A percentile compares a stretch with the other conserved stretches of the same genome.
Conservation (phyloP, 2,797 vertebrate species). For the Anolis apletophallus region DNA sequence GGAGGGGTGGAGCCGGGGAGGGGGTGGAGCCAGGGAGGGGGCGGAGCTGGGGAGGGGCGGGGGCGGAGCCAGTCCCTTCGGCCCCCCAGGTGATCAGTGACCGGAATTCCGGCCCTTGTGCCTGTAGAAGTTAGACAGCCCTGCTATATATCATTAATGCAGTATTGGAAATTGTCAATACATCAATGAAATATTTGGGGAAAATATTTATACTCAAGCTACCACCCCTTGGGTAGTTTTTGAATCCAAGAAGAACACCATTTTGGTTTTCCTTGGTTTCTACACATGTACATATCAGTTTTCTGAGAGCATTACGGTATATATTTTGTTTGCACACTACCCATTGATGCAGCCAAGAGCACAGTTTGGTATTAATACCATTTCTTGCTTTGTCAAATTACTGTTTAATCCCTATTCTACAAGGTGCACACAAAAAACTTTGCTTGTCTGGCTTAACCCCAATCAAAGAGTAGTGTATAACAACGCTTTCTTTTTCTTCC, state of each 20-base stretch:
- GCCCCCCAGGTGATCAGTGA: too few species aligned
- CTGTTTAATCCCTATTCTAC: conserved; percentile 39
- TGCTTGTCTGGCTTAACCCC: conserved; percentile 45
- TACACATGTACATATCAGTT: conserved; percentile 4
- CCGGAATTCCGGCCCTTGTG: too few species aligned
- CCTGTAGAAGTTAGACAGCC: too few species aligned
- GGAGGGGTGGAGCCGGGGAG: too few species aligned
- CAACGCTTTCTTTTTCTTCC: conserved; percentile 37
- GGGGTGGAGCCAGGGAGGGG: too few species aligned
- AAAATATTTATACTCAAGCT: background rate
- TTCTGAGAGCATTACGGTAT: background rate
- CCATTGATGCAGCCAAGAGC: background rate
- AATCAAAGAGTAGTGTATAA: conserved; percentile 42
- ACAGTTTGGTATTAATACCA: background rate
- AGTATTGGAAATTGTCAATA: background rate
- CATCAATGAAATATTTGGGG: background rate
- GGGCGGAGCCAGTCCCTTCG: too few species aligned
- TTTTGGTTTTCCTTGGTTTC: conserved; percentile 3
- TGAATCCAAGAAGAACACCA: conserved; percentile 5
- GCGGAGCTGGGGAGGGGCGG: too few species aligned
- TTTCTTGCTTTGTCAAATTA: conserved; percentile 37
- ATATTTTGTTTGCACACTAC: conserved; percentile 12
- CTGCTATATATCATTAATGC: too few species aligned
- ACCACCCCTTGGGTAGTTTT: too few species aligned
- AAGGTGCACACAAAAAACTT: conserved; percentile 31